Base-by-base conservation (phyloP, 1,140 invertebrate genomes). In the Leptopilina clavipes region DNA sequence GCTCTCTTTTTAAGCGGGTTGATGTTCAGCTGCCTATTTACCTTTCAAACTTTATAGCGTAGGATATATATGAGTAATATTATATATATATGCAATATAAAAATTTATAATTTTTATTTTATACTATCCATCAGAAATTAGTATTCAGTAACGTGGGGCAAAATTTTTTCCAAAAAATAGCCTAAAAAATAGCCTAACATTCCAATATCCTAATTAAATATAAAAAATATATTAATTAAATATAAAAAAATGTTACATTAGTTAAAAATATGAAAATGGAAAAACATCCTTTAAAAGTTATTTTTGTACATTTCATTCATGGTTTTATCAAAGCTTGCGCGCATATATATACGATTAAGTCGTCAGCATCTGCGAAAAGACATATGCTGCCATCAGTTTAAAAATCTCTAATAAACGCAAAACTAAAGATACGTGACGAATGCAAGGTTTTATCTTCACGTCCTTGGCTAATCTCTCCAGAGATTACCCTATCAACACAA, bases 391-490 rank as follows among this genome's bases (percentile, higher is more conserved):
- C 78, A 78, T 75, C 71, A 44, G 17, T 70, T 59, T 6, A 37
- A 79, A 80, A 65, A 77, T 79, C 78, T 77, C 70, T 83, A 79
- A 79, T 73, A 59, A 74, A 72, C 54, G 76, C 79, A 70, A 70
- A 79, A 73, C 14, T 84, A 79, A 78, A 85, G 86, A 81, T 77
- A 79, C 80, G 76, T 76, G 77, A 82, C 82, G 84, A 84, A 85
- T 82, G 76, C 79, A 83, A 75, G 79, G 82, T 89, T 90, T 31
- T 90, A 90, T 90, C 88, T 90, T 76, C 72, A 73, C 87, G 89
- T 89, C 89, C 89, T 90, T 90, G 89, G 85, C 87, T 90, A 90
- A 90, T 90, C 89, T 90, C 84, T 81, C 71, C 82, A 80, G 77
- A 89, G 87, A 89, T 89, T 89, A 86, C 81, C 82, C 81, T 87